Evolutionary conservation across 2,888 invertebrate genomes (phyloP).

Genomic region (Scelioninae gen. 1): DNA sequence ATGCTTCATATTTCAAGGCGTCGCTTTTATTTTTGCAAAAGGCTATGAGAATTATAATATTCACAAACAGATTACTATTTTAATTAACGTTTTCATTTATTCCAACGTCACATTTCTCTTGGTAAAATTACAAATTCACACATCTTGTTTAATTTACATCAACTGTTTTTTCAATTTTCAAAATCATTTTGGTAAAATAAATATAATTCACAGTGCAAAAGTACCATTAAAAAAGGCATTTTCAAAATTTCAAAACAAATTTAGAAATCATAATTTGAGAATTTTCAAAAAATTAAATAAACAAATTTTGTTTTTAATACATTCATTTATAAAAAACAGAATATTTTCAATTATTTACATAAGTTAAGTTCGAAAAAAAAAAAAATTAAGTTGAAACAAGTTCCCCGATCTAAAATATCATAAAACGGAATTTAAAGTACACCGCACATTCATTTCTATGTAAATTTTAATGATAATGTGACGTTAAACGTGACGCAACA

Average conservation of each 20-base stretch:
- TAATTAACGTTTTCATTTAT: slow-evolving; percentile 25
- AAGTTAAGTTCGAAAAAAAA: background rate
- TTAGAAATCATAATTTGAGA: too few relatives aligned
- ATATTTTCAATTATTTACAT: too few relatives aligned
- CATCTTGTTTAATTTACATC: too few relatives aligned
- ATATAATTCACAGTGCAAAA: too few relatives aligned
- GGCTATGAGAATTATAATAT: slow-evolving; percentile 44
- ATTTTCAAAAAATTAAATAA: too few relatives aligned
- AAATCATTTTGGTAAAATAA: too few relatives aligned
- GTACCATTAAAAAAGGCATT: too few relatives aligned
- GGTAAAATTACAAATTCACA: too few relatives aligned
- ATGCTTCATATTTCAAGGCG: slow-evolving; percentile 25
- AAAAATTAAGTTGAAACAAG: background rate
- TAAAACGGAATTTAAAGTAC: slow-evolving; percentile 34
- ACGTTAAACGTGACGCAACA: slow-evolving; percentile 60
- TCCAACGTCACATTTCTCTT: background rate
- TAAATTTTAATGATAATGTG: slow-evolving; percentile 66
- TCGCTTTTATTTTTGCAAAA: slow-evolving; percentile 39
- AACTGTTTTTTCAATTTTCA: too few relatives aligned
- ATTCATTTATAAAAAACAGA: too few relatives aligned
- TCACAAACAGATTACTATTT: slow-evolving; percentile 52
- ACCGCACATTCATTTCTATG: slow-evolving; percentile 66
- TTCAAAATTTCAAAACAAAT: too few relatives aligned
- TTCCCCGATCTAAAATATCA: background rate
- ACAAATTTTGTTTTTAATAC: too few relatives aligned